Evolutionary conservation across 1,140 invertebrate genomes (phyloP), one percentile per base, ranked within the genome.

Genomic region (Aphis gossypii): DNA sequence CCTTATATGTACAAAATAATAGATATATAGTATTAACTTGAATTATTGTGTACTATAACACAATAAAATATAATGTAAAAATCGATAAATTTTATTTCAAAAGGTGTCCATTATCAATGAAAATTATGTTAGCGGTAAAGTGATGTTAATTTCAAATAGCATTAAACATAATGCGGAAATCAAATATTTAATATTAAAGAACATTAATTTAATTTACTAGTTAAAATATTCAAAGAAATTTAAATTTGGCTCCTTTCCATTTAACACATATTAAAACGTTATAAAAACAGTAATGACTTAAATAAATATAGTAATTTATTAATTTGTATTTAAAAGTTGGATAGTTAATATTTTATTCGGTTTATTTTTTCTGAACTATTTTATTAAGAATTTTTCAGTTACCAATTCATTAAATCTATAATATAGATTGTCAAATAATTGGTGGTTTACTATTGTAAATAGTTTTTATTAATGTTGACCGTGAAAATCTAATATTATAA

Each of bases 141-240:
- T 89, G 20, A 56, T 38, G 35, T 89, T 54, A 89, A 89, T 89
- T 89, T 20, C 30, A 88, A 88, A 88, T 51, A 48, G 14, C 5
- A 38, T n/a, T 88, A 23, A 88, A 51, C 48, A 54, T 23, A 51
- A 88, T 46, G 38, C 6, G 30, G 25, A 18, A 88, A 88, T 54
- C 48, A 54, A 88, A 88, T n/a, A 14, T 88, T 51, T 88, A 54
- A 89, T 54, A 56, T 38, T 21, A 14, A 54, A 89, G 48, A 38
- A 89, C 48, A 89, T 41, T 89, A 89, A 38, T 89, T 56, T 56
- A 54, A 56, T 38, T 38, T 56, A 35, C 89, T 90, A n/a, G 18
- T 68, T 44, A n/a, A 68, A 68, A 46, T 68, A 90, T 90, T 30
- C 25, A 54, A 60, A 44, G 23, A 60, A 60, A 41, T 6, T 60